A percentile compares a stretch with the other conserved stretches of the same genome.
Conservation (phyloP, 2,888 invertebrate species). For the Pilophorus perplexus region DNA sequence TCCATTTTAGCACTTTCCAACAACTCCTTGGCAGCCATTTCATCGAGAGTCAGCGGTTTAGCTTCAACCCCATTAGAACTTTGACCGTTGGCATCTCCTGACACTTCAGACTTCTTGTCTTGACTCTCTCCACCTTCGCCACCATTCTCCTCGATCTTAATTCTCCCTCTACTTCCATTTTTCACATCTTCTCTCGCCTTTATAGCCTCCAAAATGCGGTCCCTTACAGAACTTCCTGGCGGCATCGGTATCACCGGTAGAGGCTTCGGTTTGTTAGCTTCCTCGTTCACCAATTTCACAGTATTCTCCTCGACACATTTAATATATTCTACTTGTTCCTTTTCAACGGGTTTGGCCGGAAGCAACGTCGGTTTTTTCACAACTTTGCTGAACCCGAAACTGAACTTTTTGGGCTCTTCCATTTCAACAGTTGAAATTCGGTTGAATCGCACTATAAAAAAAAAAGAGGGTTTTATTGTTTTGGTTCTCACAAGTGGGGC, state of each 20-base stretch:
- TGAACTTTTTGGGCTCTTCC: conserved; percentile 54
- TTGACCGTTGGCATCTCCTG: background rate
- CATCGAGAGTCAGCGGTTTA: conserved; percentile 57
- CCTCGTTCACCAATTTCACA: conserved; percentile 73
- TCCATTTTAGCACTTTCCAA: conserved; percentile 59
- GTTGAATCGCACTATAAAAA: too few relatives aligned
- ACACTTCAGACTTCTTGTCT: conserved; percentile 11
- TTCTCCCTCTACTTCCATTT: conserved; percentile 1
- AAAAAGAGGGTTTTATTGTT: too few relatives aligned
- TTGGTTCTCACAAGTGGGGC: too few relatives aligned
- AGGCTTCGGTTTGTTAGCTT: conserved; percentile 48
- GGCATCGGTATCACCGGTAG: conserved; percentile 47
- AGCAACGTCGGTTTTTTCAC: conserved; percentile 55
- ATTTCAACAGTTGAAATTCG: conserved; percentile 1
- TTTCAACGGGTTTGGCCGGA: conserved; percentile 52
- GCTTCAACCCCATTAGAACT: conserved; percentile 29
- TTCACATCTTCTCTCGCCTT: conserved; percentile 36
- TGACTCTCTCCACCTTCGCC: background rate
- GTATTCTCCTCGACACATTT: conserved; percentile 74
- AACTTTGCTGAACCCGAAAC: conserved; percentile 75
- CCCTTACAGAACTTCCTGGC: conserved; percentile 36
- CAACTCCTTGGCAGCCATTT: conserved; percentile 71
- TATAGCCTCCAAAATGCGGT: conserved; percentile 43
- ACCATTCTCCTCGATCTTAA: background rate
- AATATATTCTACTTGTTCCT: conserved; percentile 66